Conservation (phyloP, 2,888 invertebrate species). For the Copidosoma aretas region DNA sequence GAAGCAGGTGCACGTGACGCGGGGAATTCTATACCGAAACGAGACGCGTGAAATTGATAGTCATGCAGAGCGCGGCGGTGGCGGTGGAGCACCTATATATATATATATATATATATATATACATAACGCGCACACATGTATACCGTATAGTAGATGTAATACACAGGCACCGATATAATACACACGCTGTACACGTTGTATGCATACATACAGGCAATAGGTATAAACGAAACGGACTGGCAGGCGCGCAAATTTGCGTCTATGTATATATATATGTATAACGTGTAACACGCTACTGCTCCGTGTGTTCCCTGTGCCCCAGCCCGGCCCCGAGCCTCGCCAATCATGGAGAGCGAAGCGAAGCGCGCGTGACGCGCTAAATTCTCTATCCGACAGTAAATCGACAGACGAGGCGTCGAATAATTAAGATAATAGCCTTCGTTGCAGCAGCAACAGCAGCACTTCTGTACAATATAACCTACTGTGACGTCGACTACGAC, state of each 20-base stretch:
- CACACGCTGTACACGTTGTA: too few species aligned
- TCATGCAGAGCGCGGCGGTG: constrained; percentile 1
- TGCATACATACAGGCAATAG: too few species aligned
- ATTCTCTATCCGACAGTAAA: constrained; percentile 29
- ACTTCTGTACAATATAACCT: background rate
- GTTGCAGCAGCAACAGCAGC: background rate
- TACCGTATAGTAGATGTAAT: too few species aligned
- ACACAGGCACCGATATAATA: too few species aligned
- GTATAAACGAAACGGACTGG: too few species aligned
- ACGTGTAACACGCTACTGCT: background rate
- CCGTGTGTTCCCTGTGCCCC: too few species aligned
- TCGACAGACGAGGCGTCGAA: constrained; percentile 34
- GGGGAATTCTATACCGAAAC: background rate
- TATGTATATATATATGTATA: too few species aligned
- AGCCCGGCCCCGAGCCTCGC: too few species aligned
- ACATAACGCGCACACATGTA: too few species aligned
- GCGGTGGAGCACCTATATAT: too few species aligned
- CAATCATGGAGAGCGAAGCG: constrained; percentile 28
- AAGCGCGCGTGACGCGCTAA: constrained; percentile 23
- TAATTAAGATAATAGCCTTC: constrained; percentile 39
- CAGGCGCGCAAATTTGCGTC: background rate
- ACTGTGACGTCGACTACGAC: background rate
- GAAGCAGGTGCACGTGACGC: background rate
- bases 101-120: too few species aligned
- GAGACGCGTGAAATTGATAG: constrained; percentile 30